A percentile compares a stretch with the other conserved stretches of the same genome.
Evolutionary conservation across 2,797 vertebrate species (phyloP).

Genomic region (Chelidonichthys spinosus): DNA sequence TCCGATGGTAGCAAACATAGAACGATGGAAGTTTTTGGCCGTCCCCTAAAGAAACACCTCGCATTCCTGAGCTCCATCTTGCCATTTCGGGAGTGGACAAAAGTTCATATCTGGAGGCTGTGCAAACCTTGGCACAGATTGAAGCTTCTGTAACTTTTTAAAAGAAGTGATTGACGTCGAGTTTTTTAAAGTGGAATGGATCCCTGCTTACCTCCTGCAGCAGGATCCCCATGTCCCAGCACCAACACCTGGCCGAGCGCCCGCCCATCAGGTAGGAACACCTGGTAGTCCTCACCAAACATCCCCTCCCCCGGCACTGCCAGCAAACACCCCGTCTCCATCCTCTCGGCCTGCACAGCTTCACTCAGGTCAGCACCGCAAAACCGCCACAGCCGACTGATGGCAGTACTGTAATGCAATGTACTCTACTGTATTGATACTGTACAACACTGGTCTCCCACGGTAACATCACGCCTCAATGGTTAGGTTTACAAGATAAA

Average conservation of each 20-base stretch:
- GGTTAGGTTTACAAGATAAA: conserved; percentile 45
- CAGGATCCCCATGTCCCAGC: conserved; percentile 52
- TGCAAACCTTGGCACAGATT: conserved; percentile 9
- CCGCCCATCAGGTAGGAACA: conserved; percentile 67
- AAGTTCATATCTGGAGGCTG: conserved; percentile 39
- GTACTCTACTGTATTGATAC: conserved; percentile 37
- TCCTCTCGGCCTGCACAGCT: conserved; percentile 24
- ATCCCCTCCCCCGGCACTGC: conserved; percentile 58
- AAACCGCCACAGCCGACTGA: conserved; percentile 30
- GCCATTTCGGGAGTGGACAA: conserved; percentile 19
- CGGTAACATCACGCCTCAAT: conserved; percentile 55
- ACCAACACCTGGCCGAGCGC: conserved; percentile 68
- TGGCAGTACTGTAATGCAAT: conserved; percentile 21
- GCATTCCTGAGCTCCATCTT: conserved; percentile 24
- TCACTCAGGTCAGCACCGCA: conserved; percentile 25
- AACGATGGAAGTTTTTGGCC: conserved; percentile 41
- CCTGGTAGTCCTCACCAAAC: conserved; percentile 76
- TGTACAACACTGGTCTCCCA: conserved; percentile 27
- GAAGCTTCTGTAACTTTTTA: conserved; percentile 31
- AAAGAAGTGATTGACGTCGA: conserved; percentile 7
- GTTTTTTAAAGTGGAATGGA: conserved; percentile 21
- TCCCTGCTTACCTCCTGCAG: conserved; percentile 70
- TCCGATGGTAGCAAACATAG: conserved; percentile 50
- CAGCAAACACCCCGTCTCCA: conserved; percentile 57
- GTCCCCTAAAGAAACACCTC: neutral